Percentiles rank a stretch among this genome's conserved stretches.
These are phyloP conservation scores for Hemithea aestivaria DNA, from an alignment of 2,888 invertebrate genomes.

Conservation along the genomic window DNA sequence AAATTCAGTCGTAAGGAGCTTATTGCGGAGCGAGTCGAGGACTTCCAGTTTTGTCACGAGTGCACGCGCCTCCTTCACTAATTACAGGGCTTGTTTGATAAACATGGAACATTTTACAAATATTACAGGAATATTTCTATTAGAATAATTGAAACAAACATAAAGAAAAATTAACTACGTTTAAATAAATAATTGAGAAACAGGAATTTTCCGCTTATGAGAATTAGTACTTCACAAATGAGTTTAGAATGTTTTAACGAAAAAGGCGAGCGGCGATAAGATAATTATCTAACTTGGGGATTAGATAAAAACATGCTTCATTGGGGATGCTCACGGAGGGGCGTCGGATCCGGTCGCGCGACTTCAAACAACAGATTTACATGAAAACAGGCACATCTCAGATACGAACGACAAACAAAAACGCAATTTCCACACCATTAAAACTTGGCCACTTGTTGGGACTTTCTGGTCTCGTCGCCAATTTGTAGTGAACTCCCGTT, in stretches of 20 bases:
- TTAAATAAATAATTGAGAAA: no score
- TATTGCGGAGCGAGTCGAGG: constrained; percentile 5
- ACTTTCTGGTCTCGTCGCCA: constrained; percentile 33
- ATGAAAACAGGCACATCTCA: constrained; percentile 48
- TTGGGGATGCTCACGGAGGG: constrained; percentile 11
- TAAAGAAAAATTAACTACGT: no score
- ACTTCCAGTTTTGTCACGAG: constrained; percentile 3
- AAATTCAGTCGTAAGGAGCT: constrained; percentile 13
- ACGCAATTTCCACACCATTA: constrained; percentile 67
- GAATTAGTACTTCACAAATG: no score
- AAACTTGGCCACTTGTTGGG: constrained; percentile 59
- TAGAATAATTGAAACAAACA: no score
- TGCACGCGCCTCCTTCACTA: neutral
- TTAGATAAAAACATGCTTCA: constrained; percentile 7
- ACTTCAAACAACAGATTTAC: constrained; percentile 41
- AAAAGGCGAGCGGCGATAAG: constrained; percentile 5
- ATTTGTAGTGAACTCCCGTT: constrained; percentile 24
- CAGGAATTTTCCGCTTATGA: no score
- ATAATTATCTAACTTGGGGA: constrained; percentile 11
- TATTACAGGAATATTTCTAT: no score
- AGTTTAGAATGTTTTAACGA: neutral
- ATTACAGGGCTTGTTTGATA: no score
- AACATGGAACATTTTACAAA: no score
- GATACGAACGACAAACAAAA: constrained; percentile 57
- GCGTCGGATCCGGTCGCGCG: constrained; percentile 17